Base-by-base conservation (phyloP, 2,797 vertebrate genomes). In the Pangasius mekongensis region DNA sequence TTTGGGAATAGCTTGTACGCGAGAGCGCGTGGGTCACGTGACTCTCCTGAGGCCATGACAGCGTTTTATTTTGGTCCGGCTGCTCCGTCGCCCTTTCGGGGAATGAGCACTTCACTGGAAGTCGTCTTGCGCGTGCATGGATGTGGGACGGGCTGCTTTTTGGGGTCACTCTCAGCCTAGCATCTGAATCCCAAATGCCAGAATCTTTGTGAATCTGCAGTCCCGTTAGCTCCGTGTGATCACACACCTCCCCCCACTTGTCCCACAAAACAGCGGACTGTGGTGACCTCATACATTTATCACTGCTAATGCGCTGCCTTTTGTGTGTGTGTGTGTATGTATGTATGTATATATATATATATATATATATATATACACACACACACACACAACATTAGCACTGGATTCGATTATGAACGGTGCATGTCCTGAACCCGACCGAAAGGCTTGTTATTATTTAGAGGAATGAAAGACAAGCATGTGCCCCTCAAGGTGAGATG, bases 401-500 rank as follows among this genome's bases (percentile, higher is more conserved):
- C 47, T 47, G 5, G n/a, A 30, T 33, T 67, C 5, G 13, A 36
- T 71, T 39, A 39, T 3, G 9, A 11, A 43, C 3, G 36, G 24
- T 49, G 43, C n/a, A 30, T 52, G 27, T 78, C n/a, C 74, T 30
- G 47, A 77, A 10, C 9, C 24, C 20, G 22, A 60, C 62, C 3
- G n/a, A 18, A 18, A 47, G 22, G 71, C 39, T 86, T 80, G 60
- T 80, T 67, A 39, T 82, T 33, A 82, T 30, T 84, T 22, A 49
- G 3, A 56, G 9, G 30, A 81, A 81, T 36, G 13, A 39, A 82
- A 43, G 30, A 66, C n/a, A 74, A 71, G 58, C 52, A 33, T 52
- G 94, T 94, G 92, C 93, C 92, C 95, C 94, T 90, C 85, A 91
- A 93, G 91, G 92, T 92, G 84, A 90, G 93, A 92, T 58, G 30